Base-by-base conservation (phyloP, 2,888 invertebrate species). In the Philaethria dido region DNA sequence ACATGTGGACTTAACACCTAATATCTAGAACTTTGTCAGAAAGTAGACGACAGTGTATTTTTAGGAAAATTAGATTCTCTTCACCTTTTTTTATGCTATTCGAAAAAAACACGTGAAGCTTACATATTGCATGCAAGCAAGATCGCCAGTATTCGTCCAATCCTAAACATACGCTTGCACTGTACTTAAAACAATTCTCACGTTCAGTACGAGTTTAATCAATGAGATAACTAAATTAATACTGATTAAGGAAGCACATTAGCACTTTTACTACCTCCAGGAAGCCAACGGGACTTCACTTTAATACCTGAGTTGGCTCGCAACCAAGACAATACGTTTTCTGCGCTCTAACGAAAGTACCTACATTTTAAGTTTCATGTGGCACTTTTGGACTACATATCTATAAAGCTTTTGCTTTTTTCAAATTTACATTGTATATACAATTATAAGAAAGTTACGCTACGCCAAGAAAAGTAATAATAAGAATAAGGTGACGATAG, bases 221-320 rank as follows among this genome's bases (percentile, higher is more conserved):
- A 67, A 62, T 69, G 69, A 47, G 62, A 60, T 59, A 18, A 55
- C 54, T 57, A 64, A 69, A 69, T 69, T 71, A 71, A 69, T 69
- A 68, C 61, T 70, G 59, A 68, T 72, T 70, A 72, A 63, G 64
- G 67, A 61, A 67, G 60, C 55, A 64, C 67, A 70, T 72, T 70
- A 70, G 54, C 69, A 67, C 63, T 60, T 59, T 57, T 68, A 60
- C 59, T 36, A 54, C 55, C 63, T 64, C 65, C 64, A 68, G 69
- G 70, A 67, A 70, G 68, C 39, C 54, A 65, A 69, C 70, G 69
- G 68, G 54, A 64, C 66, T 44, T 62, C 25, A 68, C 68, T 66
- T 60, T 55, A 70, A 70, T 66, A 45, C 52, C 60, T 62, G 33
- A 60, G 54, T 68, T 68, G 63, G 57, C 68, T 63, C 9, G 61